Percentiles rank a stretch among this genome's conserved stretches.
Evolutionary conservation across 2,113 vertebrate species (phyloP).

Genomic region (Sisor rabdophorus): DNA sequence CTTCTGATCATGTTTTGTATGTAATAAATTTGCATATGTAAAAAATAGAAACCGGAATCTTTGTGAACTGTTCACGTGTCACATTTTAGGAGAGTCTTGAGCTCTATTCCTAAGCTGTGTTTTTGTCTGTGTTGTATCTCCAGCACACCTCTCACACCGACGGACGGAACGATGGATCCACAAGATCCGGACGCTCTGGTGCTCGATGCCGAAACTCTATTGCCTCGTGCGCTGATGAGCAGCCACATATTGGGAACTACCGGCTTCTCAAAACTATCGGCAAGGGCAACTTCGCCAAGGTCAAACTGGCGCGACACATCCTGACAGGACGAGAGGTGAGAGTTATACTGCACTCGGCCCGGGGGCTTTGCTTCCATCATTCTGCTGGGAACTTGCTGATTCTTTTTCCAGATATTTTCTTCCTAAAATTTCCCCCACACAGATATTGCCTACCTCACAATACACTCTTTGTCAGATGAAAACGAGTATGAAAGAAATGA

Average conservation of each 20-base stretch:
- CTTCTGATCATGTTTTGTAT: too few relatives aligned
- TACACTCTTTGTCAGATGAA: not conserved
- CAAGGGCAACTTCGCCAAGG: constrained; percentile 88
- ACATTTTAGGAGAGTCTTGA: not conserved
- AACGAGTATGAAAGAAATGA: not conserved
- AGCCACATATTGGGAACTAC: constrained; percentile 83
- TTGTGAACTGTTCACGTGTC: not conserved
- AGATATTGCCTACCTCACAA: not conserved
- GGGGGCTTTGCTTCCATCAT: not conserved
- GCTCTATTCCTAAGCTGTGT: not conserved
- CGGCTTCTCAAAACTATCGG: constrained; percentile 85
- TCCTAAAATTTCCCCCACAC: not conserved
- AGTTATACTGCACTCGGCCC: not conserved
- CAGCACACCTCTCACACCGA: constrained; percentile 82
- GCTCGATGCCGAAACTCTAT: constrained; percentile 81
- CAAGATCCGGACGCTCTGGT: constrained; percentile 76
- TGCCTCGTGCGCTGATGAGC: constrained; percentile 81
- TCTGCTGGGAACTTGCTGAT: not conserved
- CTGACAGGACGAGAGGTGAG: constrained; percentile 85
- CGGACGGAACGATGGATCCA: constrained; percentile 76
- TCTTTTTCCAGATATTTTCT: not conserved
- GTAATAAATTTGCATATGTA: too few relatives aligned
- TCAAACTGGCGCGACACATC: constrained; percentile 83
- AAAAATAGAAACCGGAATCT: too few relatives aligned
- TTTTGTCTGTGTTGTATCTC: not conserved